Conservation (phyloP, 2,888 invertebrate species). For the Slavum lentiscoides region DNA sequence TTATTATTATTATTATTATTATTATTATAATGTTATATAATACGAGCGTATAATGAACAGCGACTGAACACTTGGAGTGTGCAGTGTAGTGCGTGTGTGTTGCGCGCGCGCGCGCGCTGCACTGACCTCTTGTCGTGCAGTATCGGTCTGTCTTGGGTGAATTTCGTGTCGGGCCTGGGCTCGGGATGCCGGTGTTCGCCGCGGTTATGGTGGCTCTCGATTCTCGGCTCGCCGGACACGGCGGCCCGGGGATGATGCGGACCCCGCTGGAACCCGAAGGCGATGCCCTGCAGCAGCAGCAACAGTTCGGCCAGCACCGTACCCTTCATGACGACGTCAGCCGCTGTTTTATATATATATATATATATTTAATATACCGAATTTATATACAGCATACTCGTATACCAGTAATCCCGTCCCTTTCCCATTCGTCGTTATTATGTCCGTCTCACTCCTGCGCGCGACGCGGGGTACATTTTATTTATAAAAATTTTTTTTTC, state of each 20-base stretch:
- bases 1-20: no score
- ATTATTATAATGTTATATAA: no score
- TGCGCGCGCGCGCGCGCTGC: no score
- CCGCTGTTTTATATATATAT: not conserved
- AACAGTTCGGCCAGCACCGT: conserved; percentile 34
- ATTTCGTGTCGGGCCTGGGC: conserved; percentile 65
- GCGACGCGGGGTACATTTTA: conserved; percentile 1
- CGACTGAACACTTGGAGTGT: no score
- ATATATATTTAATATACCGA: not conserved
- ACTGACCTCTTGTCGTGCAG: conserved; percentile 76
- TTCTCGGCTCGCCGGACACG: conserved; percentile 68
- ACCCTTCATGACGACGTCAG: not conserved
- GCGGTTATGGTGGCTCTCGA: conserved; percentile 66
- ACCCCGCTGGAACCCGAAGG: conserved; percentile 48
- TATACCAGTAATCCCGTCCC: no score
- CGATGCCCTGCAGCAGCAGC: conserved; percentile 37
- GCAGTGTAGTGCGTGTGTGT: no score
- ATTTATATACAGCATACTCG: no score
- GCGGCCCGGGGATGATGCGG: conserved; percentile 53
- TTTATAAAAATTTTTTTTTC: no score
- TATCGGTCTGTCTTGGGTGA: conserved; percentile 72
- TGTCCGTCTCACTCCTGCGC: not conserved
- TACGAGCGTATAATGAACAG: no score
- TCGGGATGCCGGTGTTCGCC: conserved; percentile 70
- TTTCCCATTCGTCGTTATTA: no score